Evolutionary conservation across 2,888 invertebrate species (phyloP), one percentile per base, ranked within the genome.

Genomic region (Kuschelorhynchus macadamiae): DNA sequence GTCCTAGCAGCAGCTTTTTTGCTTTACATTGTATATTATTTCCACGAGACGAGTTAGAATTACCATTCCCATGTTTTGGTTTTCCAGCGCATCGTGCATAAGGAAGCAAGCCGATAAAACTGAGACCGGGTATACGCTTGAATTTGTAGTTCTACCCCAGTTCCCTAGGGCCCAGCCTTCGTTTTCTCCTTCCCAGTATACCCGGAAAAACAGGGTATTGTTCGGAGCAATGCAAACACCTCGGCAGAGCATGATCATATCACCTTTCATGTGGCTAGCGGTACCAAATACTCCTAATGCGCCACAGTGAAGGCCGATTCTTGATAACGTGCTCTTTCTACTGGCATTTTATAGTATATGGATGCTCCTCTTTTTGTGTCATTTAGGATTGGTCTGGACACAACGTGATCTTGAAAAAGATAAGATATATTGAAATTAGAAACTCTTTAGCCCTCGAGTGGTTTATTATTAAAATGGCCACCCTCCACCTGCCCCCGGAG

Each of bases 61-160:
- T n/a, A n/a, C n/a, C n/a, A n/a, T n/a, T n/a, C n/a, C n/a, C n/a
- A n/a, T n/a, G n/a, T n/a, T n/a, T n/a, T n/a, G n/a, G 25, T 25
- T 55, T 41, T 9, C 55, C 39, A 55, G 55, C 41, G 55, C 55
- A 55, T 55, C 55, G 39, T 55, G 25, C 36, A 41, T 5, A 39
- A 39, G 20, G 25, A 41, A 41, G 36, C n/a, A 41, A 41, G 36
- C 55, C 12, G 21, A 55, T 12, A 18, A 21, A 18, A 16, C 36
- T 55, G 55, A 41, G 39, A 55, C 1, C 55, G 55, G 41, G 55
- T 55, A 36, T 39, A 41, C 41, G 41, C 55, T 39, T 8, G 20
- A 41, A n/a, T 36, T 25, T 18, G 7, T 2, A 5, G 7, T 8
- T 21, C 41, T 41, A 41, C 39, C 55, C 55, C 55, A 41, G 41